Percentiles rank a stretch among this genome's conserved stretches.
phyloP scores from a whole-genome alignment of 2,888 invertebrate genomes.

The Xanthia icteritia region DNA sequence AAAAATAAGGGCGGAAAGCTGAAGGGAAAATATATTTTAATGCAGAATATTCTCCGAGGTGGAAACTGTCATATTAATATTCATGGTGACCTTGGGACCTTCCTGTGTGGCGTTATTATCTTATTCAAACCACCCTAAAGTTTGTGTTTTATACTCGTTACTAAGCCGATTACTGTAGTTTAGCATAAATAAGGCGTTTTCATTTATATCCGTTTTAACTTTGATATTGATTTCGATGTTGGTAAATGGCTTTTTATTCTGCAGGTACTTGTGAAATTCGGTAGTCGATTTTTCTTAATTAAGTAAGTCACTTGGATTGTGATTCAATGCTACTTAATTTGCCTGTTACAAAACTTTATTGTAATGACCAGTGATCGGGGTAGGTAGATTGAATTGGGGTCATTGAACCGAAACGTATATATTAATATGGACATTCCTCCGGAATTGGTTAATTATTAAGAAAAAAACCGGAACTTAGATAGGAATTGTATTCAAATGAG shows the following conservation, averaged over 20 bases:
- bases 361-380: too few species aligned
- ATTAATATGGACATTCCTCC: too few species aligned
- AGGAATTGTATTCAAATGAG: too few species aligned
- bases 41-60: conserved; percentile 57
- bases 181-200: conserved; percentile 11
- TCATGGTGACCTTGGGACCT: conserved; percentile 59
- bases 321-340: background rate
- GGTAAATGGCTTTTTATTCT: background rate
- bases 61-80: conserved; percentile 63
- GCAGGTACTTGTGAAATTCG: background rate
- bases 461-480: too few species aligned
- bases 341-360: background rate
- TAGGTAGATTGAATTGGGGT: too few species aligned
- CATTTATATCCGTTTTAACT: background rate
- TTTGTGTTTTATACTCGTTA: conserved; percentile 45
- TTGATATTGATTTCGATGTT: conserved; percentile 1
- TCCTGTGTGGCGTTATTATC: conserved; percentile 46
- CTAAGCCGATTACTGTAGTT: conserved; percentile 42
- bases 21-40: conserved; percentile 58
- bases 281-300: background rate
- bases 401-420: too few species aligned
- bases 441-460: too few species aligned
- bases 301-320: background rate
- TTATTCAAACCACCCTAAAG: conserved; percentile 49
- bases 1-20: conserved; percentile 46